Conservation (phyloP, 2,113 vertebrate genomes). For the Tor tambroides region DNA sequence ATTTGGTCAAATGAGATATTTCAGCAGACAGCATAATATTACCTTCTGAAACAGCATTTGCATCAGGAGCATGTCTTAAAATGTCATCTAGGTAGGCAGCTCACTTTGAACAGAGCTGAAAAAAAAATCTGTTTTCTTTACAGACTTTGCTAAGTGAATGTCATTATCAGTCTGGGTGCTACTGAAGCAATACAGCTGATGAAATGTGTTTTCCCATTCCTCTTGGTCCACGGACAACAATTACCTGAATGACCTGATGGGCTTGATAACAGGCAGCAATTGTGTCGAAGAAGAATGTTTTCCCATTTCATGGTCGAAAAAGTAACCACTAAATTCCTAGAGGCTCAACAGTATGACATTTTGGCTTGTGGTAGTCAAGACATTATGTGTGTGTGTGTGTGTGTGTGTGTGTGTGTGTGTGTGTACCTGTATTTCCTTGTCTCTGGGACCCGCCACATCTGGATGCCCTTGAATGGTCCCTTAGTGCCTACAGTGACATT, state of each 20-base stretch:
- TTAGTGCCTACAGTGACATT: conserved; percentile 86
- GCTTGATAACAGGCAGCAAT: conserved; percentile 26
- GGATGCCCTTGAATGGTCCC: conserved; percentile 87
- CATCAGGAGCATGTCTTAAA: background rate
- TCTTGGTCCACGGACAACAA: conserved; percentile 55
- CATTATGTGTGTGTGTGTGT: background rate
- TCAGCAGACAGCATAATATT: background rate
- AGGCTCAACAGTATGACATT: background rate
- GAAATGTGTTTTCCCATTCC: conserved; percentile 67
- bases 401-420: conserved; percentile 16
- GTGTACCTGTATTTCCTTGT: conserved; percentile 90
- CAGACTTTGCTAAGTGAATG: conserved; percentile 6
- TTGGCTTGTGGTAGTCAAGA: background rate
- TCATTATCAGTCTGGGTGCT: conserved; percentile 60
- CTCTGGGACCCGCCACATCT: conserved; percentile 92
- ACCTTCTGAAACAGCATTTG: background rate
- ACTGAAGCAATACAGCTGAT: conserved; percentile 74
- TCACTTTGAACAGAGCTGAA: background rate
- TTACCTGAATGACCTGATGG: conserved; percentile 21
- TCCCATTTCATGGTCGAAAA: background rate
- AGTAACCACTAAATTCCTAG: background rate
- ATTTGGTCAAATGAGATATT: background rate
- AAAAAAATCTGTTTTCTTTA: background rate
- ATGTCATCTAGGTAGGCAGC: background rate
- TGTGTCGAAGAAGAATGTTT: conserved; percentile 6